Base-by-base conservation (phyloP, 2,113 vertebrate species). In the Oryzias melastigma region DNA sequence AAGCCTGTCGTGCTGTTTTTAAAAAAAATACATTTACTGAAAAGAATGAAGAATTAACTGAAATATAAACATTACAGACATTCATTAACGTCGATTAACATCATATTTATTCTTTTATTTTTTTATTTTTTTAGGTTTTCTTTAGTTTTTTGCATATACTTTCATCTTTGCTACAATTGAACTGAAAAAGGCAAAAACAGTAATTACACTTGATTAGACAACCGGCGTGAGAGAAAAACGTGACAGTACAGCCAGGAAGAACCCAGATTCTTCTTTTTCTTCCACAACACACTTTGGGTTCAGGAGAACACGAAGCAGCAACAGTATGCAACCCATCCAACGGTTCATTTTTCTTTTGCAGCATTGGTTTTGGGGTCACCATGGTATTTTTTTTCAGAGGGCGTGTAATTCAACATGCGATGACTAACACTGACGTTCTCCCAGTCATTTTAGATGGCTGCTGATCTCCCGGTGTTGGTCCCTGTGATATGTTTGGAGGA, bases 401-500 rank as follows among this genome's bases (percentile, higher is more conserved):
- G 29, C 57, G 60, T 52, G 57, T 40, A 27, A 27, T 67, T 57
- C 58, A 73, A 82, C 80, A 86, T 80, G 81, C 77, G 69, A 71
- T 58, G 25, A 65, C 70, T 62, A 65, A 82, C 50, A 77, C 53
- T 44, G 24, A 79, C 40, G 14, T 50, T 71, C 43, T 24, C 35
- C 2, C 2, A 35, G 35, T 35, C 35, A 8, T 35, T 35, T 35
- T 12, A 10, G 35, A 35, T 12, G 35, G 35, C 35, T 35, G 35
- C 35, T 35, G 35, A 8, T 35, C 35, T 35, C 35, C 52, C 77
- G 75, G 75, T 76, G 70, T 71, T 60, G 58, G 64, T 76, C 69
- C 67, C 60, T 67, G 62, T 85, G 85, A 87, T 84, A 88, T 88
- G 77, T 86, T 85, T 77, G 63, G 50, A 87, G 75, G 62, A 73